Base-by-base conservation (phyloP, 2,797 vertebrate species). In the Cuniculus paca region DNA sequence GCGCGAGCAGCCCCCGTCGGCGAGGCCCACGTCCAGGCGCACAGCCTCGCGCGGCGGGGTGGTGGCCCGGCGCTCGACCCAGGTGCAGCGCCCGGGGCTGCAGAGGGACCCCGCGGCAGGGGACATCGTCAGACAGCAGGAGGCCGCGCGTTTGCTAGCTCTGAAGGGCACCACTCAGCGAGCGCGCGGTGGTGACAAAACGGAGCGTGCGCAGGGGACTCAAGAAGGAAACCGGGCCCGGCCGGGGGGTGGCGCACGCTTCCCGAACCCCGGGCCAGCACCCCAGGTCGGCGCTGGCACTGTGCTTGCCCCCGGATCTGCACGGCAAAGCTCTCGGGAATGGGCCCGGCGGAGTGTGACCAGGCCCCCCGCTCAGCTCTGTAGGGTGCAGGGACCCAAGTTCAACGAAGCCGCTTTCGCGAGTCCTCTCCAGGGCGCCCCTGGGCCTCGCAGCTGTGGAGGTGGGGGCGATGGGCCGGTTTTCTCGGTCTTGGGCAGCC, bases 101-200 rank as follows among this genome's bases (percentile, higher is more conserved):
- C 6, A 9, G 28, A 28, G 58, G 58, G 58, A 0, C 4, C 2
- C 0, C 9, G 13, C 0, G 8, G 12, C 13, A 54, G 3, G n/a
- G 39, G 8, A 1, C 22, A n/a, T 45, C 1, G 22, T 6, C 9
- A 0, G 39, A 11, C 24, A 0, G 26, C 48, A 0, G 2, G n/a
- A n/a, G 48, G 50, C 61, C 0, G 48, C 1, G 11, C 52, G 36
- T 31, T 8, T 31, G 17, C 56, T 0, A 2, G 74, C 10, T 26
- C 45, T 2, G 56, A 31, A 31, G 77, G 56, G 9, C 17, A 22
- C 4, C 56, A 4, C 31, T 28, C 14, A 1, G 31, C 2, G 6
- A 79, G 63, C 13, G 1, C 20, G 34, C 22, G 2, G 0, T 2
- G 54, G 52, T 0, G 89, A 50, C 78, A 52, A 36, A 63, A 56